These are phyloP conservation scores for Malurus melanocephalus DNA, from an alignment of 2,113 vertebrate species.

Conservation along the genomic window DNA sequence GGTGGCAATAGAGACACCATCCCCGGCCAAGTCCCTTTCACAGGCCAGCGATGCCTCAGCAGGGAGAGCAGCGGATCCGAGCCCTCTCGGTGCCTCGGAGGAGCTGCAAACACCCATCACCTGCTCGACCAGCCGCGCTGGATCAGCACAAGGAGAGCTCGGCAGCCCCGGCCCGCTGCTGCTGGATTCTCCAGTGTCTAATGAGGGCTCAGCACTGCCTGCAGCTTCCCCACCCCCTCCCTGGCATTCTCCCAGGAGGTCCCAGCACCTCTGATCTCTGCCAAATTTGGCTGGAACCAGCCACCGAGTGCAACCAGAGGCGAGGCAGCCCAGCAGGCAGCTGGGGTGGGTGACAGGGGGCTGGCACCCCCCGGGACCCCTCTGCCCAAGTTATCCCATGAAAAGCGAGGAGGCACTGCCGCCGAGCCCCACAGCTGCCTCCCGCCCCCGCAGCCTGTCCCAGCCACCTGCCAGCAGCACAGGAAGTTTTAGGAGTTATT, in stretches of 20 bases:
- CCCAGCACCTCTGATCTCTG: conserved; percentile 1
- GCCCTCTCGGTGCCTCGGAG: background rate
- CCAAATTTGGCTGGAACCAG: background rate
- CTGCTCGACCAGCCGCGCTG: background rate
- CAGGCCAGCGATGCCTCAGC: background rate
- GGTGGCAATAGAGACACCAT: rapidly evolving
- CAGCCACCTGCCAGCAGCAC: conserved; percentile 48
- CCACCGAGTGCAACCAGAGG: background rate
- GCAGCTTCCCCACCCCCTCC: background rate
- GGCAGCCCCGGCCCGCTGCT: background rate
- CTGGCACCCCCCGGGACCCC: background rate
- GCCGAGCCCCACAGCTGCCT: conserved; percentile 6
- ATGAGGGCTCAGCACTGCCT: background rate
- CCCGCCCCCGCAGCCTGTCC: conserved; percentile 4
- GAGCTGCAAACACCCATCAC: background rate
- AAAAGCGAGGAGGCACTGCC: rapidly evolving
- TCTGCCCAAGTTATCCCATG: background rate
- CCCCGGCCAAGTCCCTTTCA: background rate
- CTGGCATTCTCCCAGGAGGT: background rate
- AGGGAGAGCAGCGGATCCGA: background rate
- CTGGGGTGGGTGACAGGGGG: background rate
- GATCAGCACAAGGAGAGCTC: background rate
- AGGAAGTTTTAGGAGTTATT: conserved; percentile 59
- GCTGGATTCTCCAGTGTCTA: conserved; percentile 9
- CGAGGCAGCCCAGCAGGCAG: background rate